Evolutionary conservation across 2,888 invertebrate genomes (phyloP).

Genomic region (Spodoptera picta): DNA sequence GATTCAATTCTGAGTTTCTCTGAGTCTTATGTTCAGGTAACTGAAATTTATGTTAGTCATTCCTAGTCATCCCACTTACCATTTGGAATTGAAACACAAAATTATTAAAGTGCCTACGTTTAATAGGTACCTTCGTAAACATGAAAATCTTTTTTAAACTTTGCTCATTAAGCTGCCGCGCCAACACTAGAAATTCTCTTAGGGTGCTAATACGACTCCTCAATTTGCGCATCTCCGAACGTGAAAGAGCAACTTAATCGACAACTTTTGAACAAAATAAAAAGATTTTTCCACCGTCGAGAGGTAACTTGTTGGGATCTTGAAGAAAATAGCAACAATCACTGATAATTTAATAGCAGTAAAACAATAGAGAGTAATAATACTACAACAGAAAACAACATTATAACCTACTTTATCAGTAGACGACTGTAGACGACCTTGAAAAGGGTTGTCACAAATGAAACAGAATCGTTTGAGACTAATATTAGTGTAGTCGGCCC

Average conservation of each 20-base stretch:
- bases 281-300: conserved; percentile 4
- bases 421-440: no score
- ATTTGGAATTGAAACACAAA: no score
- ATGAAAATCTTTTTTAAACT: conserved; percentile 9
- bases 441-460: no score
- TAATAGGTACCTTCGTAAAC: background rate
- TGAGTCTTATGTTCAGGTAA: no score
- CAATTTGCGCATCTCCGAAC: conserved; percentile 32
- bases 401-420: background rate
- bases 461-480: background rate
- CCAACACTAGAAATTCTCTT: conserved; percentile 15
- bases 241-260: conserved; percentile 20
- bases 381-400: conserved; percentile 1
- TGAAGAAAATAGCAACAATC: conserved; percentile 3
- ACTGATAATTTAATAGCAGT: background rate
- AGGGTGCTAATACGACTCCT: conserved; percentile 34
- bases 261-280: conserved; percentile 26
- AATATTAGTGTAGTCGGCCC: no score
- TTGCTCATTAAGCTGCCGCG: conserved; percentile 10
- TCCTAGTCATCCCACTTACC: no score
- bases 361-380: conserved; percentile 5
- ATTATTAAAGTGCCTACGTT: no score
- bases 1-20: no score
- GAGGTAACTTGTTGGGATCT: background rate
- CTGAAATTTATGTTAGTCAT: no score